phyloP scores from a whole-genome alignment of 1,140 invertebrate species.

The Holotrichia oblita region DNA sequence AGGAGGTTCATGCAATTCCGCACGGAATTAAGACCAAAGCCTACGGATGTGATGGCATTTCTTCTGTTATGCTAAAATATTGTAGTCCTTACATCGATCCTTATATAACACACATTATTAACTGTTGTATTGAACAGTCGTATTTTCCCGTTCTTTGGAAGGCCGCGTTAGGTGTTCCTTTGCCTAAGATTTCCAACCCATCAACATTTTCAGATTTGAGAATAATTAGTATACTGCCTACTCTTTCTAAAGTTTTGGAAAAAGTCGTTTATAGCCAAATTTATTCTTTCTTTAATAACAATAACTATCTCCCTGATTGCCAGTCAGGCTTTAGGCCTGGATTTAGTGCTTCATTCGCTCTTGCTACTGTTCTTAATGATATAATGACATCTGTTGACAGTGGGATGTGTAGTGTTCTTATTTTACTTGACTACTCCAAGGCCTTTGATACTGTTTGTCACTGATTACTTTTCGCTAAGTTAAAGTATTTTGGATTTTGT shows the following conservation, averaged over 20 bases:
- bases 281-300: background rate
- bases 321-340: background rate
- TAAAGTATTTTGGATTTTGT: background rate
- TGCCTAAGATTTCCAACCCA: conserved; percentile 42
- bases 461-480: background rate
- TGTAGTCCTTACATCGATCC: conserved; percentile 35
- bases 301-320: background rate
- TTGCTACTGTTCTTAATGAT: background rate
- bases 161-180: conserved; percentile 40
- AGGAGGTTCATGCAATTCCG: background rate
- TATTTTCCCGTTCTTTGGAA: conserved; percentile 46
- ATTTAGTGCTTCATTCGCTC: background rate
- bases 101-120: conserved; percentile 37
- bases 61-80: conserved; percentile 22
- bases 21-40: too few species aligned
- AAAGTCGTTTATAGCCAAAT: conserved; percentile 46
- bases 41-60: background rate
- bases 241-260: conserved; percentile 42
- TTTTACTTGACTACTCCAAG: background rate
- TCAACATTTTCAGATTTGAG: conserved; percentile 29
- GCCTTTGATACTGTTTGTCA: conserved; percentile 1
- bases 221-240: conserved; percentile 42
- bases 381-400: background rate
- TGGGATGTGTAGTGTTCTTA: background rate
- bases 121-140: conserved; percentile 5